Conservation (phyloP, 2,113 vertebrate genomes). For the Dasypus novemcinctus region DNA sequence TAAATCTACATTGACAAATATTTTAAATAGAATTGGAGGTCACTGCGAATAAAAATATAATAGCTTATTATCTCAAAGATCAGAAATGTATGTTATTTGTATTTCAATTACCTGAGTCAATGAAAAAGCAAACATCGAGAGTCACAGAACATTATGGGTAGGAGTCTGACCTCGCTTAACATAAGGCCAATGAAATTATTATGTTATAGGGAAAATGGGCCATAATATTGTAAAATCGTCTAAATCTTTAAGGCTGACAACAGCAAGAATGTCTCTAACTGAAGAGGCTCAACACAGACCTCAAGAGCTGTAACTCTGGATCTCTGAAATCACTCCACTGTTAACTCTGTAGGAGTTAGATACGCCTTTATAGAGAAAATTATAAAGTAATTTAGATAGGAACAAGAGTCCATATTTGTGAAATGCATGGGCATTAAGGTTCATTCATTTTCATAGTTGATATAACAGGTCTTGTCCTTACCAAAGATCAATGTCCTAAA, state of each 20-base stretch:
- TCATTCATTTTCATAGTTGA: background rate
- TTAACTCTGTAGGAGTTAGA: background rate
- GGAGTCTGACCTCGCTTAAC: background rate
- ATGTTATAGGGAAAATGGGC: background rate
- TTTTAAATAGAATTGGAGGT: background rate
- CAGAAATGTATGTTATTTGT: background rate
- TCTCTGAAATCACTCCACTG: background rate
- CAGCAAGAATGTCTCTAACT: background rate
- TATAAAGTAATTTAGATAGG: background rate
- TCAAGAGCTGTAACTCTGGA: background rate
- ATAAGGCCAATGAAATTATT: background rate
- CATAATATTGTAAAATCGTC: background rate
- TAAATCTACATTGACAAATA: background rate
- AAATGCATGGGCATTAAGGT: background rate
- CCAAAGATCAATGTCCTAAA: background rate
- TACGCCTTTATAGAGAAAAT: background rate
- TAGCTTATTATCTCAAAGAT: background rate
- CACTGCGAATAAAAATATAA: background rate
- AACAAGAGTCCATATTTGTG: background rate
- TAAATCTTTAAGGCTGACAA: background rate
- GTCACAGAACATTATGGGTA: background rate
- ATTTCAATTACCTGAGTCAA: background rate
- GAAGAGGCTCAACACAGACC: background rate
- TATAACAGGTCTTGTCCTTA: background rate
- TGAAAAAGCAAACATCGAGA: background rate